Percentiles rank a stretch among this genome's conserved stretches.
Evolutionary conservation across 2,797 vertebrate species (phyloP).

Genomic region (Pangasius djambal): DNA sequence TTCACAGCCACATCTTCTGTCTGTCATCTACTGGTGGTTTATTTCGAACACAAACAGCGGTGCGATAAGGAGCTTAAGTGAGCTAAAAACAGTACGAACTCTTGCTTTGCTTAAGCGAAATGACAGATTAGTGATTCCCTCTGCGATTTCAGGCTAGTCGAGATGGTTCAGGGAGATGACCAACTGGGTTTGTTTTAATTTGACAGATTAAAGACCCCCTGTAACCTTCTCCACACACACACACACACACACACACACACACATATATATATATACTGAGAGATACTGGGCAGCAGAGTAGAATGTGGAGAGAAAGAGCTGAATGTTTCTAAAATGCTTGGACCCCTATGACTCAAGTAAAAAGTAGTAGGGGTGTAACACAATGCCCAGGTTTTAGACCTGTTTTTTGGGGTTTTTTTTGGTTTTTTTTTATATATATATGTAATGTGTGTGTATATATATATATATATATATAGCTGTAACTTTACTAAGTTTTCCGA

Average conservation of each 20-base stretch:
- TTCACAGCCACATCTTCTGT: neutral
- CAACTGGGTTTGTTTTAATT: conserved; percentile 28
- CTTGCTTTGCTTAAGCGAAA: conserved; percentile 37
- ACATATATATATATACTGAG: too few relatives aligned
- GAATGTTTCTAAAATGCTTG: neutral
- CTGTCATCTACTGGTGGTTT: conserved; percentile 18
- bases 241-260: neutral
- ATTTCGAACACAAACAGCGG: conserved; percentile 44
- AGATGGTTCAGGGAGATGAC: conserved; percentile 4
- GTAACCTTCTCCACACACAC: neutral
- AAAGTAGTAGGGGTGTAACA: neutral
- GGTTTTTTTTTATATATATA: too few relatives aligned
- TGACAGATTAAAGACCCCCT: neutral
- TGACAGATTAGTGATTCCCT: conserved; percentile 39
- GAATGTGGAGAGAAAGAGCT: too few relatives aligned
- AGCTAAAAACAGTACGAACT: conserved; percentile 48
- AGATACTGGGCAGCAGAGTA: neutral
- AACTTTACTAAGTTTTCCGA: too few relatives aligned
- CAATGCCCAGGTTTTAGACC: too few relatives aligned
- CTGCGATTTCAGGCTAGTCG: conserved; percentile 1
- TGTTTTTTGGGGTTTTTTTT: too few relatives aligned
- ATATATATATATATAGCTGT: too few relatives aligned
- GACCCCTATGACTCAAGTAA: neutral
- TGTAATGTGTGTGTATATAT: too few relatives aligned
- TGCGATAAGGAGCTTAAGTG: conserved; percentile 47